Conservation (phyloP, 2,113 vertebrate genomes). For the Heteronetta atricapilla region DNA sequence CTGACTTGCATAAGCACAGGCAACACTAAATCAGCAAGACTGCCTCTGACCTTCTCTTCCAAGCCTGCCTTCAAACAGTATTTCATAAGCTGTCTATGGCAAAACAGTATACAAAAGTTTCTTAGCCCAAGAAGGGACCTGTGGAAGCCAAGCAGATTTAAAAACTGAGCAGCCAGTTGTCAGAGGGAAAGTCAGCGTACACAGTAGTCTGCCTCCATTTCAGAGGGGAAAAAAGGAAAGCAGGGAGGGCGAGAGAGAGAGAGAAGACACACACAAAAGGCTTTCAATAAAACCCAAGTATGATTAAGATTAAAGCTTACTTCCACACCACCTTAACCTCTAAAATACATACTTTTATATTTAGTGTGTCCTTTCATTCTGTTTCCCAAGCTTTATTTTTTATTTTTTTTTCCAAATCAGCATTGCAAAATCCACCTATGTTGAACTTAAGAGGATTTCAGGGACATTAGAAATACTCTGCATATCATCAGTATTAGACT, state of each 20-base stretch:
- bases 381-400: background rate
- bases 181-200: background rate
- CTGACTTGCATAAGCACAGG: fast-evolving
- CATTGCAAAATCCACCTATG: background rate
- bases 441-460: background rate
- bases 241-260: too few species aligned
- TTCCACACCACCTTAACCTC: background rate
- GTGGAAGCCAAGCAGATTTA: background rate
- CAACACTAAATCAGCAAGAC: background rate
- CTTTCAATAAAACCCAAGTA: background rate
- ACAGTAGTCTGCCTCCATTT: background rate
- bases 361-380: background rate
- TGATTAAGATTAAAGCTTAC: background rate
- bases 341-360: background rate
- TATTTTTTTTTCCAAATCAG: background rate
- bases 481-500: background rate
- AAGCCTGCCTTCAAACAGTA: background rate
- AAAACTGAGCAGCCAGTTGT: background rate
- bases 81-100: background rate
- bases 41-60: background rate
- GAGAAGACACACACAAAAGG: background rate
- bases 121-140: background rate
- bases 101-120: background rate
- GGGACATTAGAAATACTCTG: background rate
- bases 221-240: background rate